Evolutionary conservation across 2,113 vertebrate species (phyloP), one percentile per base, ranked within the genome.

Genomic region (Axis porcinus): DNA sequence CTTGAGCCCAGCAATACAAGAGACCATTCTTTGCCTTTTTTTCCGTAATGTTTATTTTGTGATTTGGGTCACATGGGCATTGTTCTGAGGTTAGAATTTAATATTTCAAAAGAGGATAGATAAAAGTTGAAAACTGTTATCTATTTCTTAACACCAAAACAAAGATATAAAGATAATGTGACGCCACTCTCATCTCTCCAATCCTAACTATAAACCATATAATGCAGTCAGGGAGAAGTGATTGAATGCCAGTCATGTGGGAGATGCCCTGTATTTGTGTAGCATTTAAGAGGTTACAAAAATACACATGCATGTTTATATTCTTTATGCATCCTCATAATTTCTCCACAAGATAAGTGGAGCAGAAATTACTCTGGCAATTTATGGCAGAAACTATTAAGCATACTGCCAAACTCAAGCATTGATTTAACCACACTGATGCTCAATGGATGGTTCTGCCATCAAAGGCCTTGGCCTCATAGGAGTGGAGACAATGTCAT

Each of bases 121-220:
- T 45, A 78, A 58, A 52, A 82, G 40, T n/a, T 94, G 27, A 91
- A 79, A 94, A 33, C 10, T 50, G 14, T 76, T 52, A 43, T 58
- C 64, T 74, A 87, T 76, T 57, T 36, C 82, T 95, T 67, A 95
- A 93, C 94, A 90, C 16, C n/a, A 89, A 90, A 94, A 79, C 16
- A 64, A 88, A 95, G 50, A 30, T 82, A 86, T 36, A 82, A 86
- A 91, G 21, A 33, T 43, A 82, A 64, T 95, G n/a, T 79, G 40
- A 93, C 30, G 58, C 43, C 43, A 21, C 50, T 94, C 40, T 95
- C 11, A 17, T 81, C 85, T 94, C 67, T 88, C 78, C 3, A 62
- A 9, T 36, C 52, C 40, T 64, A 78, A 47, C 36, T 85, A 17
- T 58, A 88, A 94, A 86, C 14, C 33, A 43, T 28, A 62, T 95